Evolutionary conservation across 2,113 vertebrate species (phyloP), one percentile per base, ranked within the genome.

Genomic region (Nestor notabilis): DNA sequence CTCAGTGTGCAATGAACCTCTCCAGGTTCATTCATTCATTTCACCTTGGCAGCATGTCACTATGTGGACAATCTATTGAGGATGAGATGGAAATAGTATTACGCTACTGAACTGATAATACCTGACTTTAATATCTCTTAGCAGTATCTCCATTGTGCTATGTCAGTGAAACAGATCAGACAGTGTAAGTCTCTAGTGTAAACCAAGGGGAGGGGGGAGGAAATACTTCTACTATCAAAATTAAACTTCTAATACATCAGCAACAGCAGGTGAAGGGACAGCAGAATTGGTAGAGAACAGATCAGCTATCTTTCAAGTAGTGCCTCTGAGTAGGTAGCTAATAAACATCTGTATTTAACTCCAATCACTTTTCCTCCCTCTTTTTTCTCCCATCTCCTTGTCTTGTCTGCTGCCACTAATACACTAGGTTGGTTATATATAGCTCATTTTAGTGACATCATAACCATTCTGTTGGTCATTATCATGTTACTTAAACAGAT

Each of bases 361-460:
- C 31, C 25, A 86, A 83, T 41, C 53, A 86, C 61, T 78, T 87
- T 79, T 65, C 41, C 35, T 79, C 35, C 46, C 44, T 81, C 33
- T 87, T 58, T 88, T 87, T 90, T 90, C 82, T 69, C 72, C n/a
- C 50, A 78, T 92, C 65, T 95, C 52, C 72, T 94, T 93, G 85
- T 90, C 90, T 92, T 87, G 50, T 84, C 95, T 75, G 49, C 24
- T 93, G 43, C 76, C 43, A 76, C 33, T 93, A 96, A 95, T 70
- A 95, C 76, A 83, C 82, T 86, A 90, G 37, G 44, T 75, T 90
- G 85, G 89, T 96, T 96, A 95, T 95, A 95, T 81, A 96, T 81
- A 80, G 95, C 95, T 96, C 92, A 74, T 95, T 96, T 95, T 86
- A 96, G 96, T 96, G 96, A 94, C 93, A 95, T 95, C 90, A 96